Percentiles rank a stretch among this genome's conserved stretches.
phyloP scores from a whole-genome alignment of 2,888 invertebrate genomes.

The Xylota sylvarum region DNA sequence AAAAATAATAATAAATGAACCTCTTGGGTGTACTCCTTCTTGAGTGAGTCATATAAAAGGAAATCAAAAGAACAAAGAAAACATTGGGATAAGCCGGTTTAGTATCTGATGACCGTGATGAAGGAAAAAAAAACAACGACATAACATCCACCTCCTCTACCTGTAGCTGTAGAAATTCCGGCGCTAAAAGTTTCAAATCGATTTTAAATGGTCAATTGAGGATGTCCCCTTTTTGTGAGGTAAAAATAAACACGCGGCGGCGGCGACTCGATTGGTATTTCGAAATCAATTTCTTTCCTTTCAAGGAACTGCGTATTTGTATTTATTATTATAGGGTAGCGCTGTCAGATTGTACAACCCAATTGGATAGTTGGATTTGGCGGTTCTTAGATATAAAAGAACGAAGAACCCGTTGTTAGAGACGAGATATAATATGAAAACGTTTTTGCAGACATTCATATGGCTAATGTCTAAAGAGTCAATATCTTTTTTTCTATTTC shows the following conservation, averaged over 20 bases:
- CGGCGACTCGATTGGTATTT: slow-evolving; percentile 36
- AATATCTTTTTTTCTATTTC: no score
- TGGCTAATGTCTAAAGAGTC: no score
- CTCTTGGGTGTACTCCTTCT: slow-evolving; percentile 46
- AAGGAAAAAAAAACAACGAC: slow-evolving; percentile 9
- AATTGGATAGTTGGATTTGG: no score
- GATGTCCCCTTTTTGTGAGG: slow-evolving; percentile 54
- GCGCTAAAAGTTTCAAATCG: slow-evolving; percentile 72
- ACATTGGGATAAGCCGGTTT: slow-evolving; percentile 70
- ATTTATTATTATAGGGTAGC: slow-evolving; percentile 31
- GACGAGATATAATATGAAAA: no score
- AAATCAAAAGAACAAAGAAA: slow-evolving; percentile 65
- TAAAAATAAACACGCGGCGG: slow-evolving; percentile 57
- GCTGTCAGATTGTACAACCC: neutral
- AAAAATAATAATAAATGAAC: slow-evolving; percentile 35
- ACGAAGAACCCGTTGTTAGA: no score
- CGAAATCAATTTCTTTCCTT: slow-evolving; percentile 36
- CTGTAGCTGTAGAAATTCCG: slow-evolving; percentile 58
- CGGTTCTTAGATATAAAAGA: no score
- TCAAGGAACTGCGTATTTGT: slow-evolving; percentile 2
- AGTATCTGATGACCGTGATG: slow-evolving; percentile 55
- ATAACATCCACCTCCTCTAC: slow-evolving; percentile 38
- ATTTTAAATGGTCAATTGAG: slow-evolving; percentile 72
- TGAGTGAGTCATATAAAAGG: slow-evolving; percentile 64
- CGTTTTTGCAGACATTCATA: no score